phyloP scores from a whole-genome alignment of 2,888 invertebrate genomes.

The Cataglyphis albicans region DNA sequence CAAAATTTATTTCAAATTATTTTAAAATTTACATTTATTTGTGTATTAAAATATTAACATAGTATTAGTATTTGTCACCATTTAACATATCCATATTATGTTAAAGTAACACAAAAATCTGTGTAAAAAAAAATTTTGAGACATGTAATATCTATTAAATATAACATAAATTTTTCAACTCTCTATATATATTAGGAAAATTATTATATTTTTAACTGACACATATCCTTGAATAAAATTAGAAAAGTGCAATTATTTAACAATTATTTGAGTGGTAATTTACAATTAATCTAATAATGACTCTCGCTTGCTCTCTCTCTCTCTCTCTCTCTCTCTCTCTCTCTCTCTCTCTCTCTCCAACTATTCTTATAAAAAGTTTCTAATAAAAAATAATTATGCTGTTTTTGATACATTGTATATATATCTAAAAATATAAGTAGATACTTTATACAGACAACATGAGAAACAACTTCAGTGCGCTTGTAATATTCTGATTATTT shows the following conservation, averaged over 20 bases:
- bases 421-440: background rate
- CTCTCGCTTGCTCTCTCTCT: no score
- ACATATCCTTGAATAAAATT: background rate
- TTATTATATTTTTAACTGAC: background rate
- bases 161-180: no score
- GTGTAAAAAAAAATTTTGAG: no score
- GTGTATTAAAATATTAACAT: no score
- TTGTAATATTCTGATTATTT: constrained; percentile 32
- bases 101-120: no score
- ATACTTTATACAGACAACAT: constrained; percentile 9
- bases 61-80: no score
- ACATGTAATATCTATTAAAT: no score
- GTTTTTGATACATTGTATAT: constrained; percentile 4
- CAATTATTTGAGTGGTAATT: background rate
- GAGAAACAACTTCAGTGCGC: constrained; percentile 14
- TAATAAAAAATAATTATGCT: background rate
- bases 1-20: no score
- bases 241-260: background rate
- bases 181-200: background rate
- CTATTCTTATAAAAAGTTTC: background rate
- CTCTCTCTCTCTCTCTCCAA: background rate
- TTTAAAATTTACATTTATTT: no score
- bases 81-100: no score
- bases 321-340: no score
- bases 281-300: background rate